phyloP scores from a whole-genome alignment of 2,113 vertebrate species.

The Edolisoma coerulescens region DNA sequence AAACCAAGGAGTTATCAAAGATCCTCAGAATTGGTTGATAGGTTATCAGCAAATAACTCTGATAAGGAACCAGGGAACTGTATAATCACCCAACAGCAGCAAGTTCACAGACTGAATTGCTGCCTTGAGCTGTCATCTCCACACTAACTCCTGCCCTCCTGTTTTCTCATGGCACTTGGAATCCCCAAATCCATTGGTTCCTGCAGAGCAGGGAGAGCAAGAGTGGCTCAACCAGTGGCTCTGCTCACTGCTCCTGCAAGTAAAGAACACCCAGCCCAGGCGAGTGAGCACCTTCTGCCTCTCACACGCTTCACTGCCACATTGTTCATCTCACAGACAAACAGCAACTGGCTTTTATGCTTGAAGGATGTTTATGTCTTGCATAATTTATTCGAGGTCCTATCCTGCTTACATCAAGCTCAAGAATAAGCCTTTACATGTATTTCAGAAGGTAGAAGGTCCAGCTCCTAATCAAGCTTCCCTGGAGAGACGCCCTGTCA shows the following conservation, averaged over 20 bases:
- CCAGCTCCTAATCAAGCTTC: not conserved
- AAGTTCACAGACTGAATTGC: not conserved
- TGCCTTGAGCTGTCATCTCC: not conserved
- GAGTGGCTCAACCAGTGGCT: not conserved
- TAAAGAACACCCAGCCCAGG: not conserved
- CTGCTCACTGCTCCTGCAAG: not conserved
- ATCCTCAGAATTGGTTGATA: not conserved
- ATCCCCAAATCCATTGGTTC: not conserved
- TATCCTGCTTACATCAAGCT: not conserved
- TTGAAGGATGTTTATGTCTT: slow-evolving; percentile 4
- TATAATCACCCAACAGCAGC: no score
- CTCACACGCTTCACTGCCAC: not conserved
- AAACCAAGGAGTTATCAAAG: not conserved
- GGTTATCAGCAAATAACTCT: not conserved
- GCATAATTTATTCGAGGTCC: not conserved
- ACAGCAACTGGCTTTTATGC: slow-evolving; percentile 20
- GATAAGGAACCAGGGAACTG: not conserved
- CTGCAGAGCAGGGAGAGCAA: not conserved
- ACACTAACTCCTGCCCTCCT: not conserved
- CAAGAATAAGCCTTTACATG: not conserved
- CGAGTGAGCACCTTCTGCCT: not conserved
- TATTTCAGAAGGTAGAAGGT: not conserved
- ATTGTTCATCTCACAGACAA: not conserved
- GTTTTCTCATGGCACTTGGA: not conserved
- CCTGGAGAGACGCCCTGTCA: not conserved